Evolutionary conservation across 2,888 invertebrate genomes (phyloP), one percentile per base, ranked within the genome.

Genomic region (Pterobdella sp.): DNA sequence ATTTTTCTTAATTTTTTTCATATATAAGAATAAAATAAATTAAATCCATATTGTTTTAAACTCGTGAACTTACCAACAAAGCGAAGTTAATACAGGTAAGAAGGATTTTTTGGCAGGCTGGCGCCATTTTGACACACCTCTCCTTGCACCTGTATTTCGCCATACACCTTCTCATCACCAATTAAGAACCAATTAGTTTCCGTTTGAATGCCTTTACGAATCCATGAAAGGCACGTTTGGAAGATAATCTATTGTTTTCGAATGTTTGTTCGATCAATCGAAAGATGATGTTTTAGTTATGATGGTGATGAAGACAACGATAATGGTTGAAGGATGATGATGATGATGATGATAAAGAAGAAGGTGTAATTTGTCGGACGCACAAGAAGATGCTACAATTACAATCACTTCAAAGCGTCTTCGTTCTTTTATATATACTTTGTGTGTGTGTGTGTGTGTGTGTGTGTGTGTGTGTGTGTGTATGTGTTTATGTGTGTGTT

Each of bases 401-500:
- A n/a, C n/a, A n/a, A n/a, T n/a, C n/a, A n/a, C n/a, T n/a, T n/a
- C n/a, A n/a, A n/a, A n/a, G n/a, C n/a, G n/a, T n/a, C n/a, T n/a
- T n/a, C n/a, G n/a, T n/a, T n/a, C n/a, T n/a, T n/a, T n/a, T n/a
- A n/a, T n/a, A n/a, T n/a, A n/a, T n/a, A n/a, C n/a, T n/a, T 4
- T 56, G n/a, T 56, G 60, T 56, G 60, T 56, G 26, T 56, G 60
- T 14, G 60, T 14, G 4, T 22, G 60, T 14, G n/a, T 4, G n/a
- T 56, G 60, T 56, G 60, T 56, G 60, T 56, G 60, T 56, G 60
- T 56, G 60, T 56, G 60, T 56, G 60, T 56, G 60, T 56, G 60
- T 56, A 26, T 56, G 60, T 56, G 60, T 56, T 22, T 56, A 26
- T 56, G 60, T 56, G 60, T 22, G 60, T 56, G 60, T 22, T 22